Evolutionary conservation across 2,797 vertebrate genomes (phyloP), one percentile per base, ranked within the genome.

Genomic region (Centropyge bicolor): DNA sequence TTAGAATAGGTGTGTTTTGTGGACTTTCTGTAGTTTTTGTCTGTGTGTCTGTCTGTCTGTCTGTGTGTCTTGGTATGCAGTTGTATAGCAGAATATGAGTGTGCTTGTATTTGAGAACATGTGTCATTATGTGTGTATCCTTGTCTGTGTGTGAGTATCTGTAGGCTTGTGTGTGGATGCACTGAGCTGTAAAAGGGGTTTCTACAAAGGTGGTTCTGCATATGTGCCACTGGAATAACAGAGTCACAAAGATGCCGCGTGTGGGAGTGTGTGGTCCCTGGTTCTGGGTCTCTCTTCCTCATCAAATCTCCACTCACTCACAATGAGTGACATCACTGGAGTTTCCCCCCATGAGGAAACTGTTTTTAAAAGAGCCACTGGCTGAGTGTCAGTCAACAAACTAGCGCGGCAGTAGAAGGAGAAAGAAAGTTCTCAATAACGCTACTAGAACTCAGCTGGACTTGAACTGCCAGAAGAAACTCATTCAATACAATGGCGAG

Each of bases 301-400:
- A 70, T 66, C 6, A 59, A 70, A 24, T 66, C 85, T 85, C 81
- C 80, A 82, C 73, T 84, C 77, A 61, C 68, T 88, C 61, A 70
- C 6, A 22, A 4, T 69, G 49, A 66, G 46, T 95, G 94, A 95
- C 94, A 93, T 95, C 94, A 96, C 63, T 68, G 94, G 95, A 95
- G 87, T 95, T 95, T 92, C 94, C 95, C 82, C 35, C 22, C 36
- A 2, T 14, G 35, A 84, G 65, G 27, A 46, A 49, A n/a, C 14
- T 6, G 3, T 3, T n/a, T 70, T 86, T 79, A 90, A 87, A 88
- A 80, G 73, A 74, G 69, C 22, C 11, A 1, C 9, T 16, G 12
- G 10, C 52, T 19, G 41, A 62, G 57, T 60, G 13, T 61, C 81
- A 83, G 24, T 20, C 56, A 57, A 27, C 62, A 77, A 61, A 72